A percentile compares a stretch with the other conserved stretches of the same genome.
phyloP scores from a whole-genome alignment of 2,113 vertebrate species.

The Sylvietta virens region DNA sequence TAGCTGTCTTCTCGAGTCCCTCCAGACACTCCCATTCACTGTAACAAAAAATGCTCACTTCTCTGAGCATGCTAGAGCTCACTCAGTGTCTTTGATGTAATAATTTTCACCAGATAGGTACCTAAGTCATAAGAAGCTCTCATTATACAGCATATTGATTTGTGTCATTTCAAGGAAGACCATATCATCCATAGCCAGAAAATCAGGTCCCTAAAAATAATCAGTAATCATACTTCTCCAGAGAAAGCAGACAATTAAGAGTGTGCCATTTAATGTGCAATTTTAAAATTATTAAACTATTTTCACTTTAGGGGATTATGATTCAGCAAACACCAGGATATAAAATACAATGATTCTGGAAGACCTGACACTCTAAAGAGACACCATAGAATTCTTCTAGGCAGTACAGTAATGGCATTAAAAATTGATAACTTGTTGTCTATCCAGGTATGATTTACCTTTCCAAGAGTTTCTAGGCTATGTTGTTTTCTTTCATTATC shows the following conservation, averaged over 20 bases:
- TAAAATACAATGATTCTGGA: background rate
- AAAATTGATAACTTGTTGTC: background rate
- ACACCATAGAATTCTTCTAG: accelerated
- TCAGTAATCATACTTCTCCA: background rate
- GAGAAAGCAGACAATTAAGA: background rate
- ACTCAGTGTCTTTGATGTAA: background rate
- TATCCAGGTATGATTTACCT: slow-evolving; percentile 54
- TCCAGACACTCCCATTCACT: background rate
- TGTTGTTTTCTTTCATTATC: slow-evolving; percentile 55
- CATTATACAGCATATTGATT: background rate
- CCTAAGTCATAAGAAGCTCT: background rate
- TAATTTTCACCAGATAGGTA: background rate
- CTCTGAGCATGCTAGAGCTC: background rate
- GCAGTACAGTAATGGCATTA: background rate
- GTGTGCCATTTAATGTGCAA: background rate
- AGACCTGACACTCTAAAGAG: background rate
- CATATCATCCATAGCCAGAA: background rate
- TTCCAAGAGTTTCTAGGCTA: slow-evolving; percentile 56
- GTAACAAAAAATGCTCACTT: background rate
- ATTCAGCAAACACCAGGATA: background rate
- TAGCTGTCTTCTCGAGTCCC: background rate
- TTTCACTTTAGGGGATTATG: background rate
- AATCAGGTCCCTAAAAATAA: background rate
- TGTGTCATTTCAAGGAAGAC: background rate
- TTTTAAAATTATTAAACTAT: background rate